A percentile compares a stretch with the other conserved stretches of the same genome.
Conservation (phyloP, 2,888 invertebrate species). For the Xanthia icteritia region DNA sequence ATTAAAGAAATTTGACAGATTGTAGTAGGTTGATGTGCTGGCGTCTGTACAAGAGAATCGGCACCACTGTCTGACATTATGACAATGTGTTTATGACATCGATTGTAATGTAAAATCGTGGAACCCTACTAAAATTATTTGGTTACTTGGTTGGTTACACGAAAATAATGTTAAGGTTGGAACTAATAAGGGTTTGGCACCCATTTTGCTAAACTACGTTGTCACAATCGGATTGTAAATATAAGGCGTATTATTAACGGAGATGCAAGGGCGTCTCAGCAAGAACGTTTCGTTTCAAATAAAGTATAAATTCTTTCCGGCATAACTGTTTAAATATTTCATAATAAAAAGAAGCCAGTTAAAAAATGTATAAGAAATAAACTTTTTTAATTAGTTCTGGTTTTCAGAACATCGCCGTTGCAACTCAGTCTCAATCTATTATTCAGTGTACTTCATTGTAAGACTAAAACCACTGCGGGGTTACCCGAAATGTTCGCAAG, state of each 20-base stretch:
- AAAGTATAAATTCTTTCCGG: not conserved
- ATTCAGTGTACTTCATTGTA: slow-evolving; percentile 14
- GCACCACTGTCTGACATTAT: not conserved
- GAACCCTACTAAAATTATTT: not conserved
- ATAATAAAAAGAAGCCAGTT: not conserved
- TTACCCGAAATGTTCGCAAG: not conserved
- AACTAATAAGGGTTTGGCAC: slow-evolving; percentile 23
- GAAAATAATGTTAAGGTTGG: slow-evolving; percentile 1
- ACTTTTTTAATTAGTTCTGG: slow-evolving; percentile 29
- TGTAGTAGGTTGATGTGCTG: too few relatives aligned
- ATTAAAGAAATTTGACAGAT: too few relatives aligned
- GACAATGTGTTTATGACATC: too few relatives aligned
- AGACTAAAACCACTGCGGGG: slow-evolving; percentile 1
- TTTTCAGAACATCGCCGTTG: slow-evolving; percentile 8
- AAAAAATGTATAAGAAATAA: slow-evolving; percentile 11
- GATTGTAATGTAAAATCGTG: slow-evolving; percentile 5
- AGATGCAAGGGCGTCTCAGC: slow-evolving; percentile 8
- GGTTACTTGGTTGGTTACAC: not conserved
- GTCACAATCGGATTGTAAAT: not conserved
- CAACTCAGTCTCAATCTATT: slow-evolving; percentile 15
- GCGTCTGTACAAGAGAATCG: too few relatives aligned
- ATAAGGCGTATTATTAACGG: slow-evolving; percentile 8
- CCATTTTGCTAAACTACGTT: slow-evolving; percentile 12
- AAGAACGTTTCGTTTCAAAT: not conserved
- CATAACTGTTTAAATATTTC: not conserved